A percentile compares a stretch with the other conserved stretches of the same genome.
These are phyloP conservation scores for Typhlomys cinereus DNA, from an alignment of 2,113 vertebrate species.

Conservation along the genomic window DNA sequence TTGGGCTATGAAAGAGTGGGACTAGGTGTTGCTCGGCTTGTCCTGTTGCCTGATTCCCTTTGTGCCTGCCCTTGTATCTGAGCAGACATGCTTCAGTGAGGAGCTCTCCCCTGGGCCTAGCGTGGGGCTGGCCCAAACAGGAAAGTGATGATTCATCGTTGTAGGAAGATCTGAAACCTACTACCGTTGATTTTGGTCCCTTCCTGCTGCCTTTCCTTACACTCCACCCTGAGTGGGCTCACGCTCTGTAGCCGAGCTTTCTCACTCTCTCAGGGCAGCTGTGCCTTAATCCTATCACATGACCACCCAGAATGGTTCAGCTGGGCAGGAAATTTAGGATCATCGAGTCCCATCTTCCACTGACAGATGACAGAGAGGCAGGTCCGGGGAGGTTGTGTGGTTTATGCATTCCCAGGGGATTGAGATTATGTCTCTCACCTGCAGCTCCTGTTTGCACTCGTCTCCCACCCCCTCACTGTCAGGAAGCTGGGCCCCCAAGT, in stretches of 20 bases:
- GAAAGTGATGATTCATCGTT: background rate
- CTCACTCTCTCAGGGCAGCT: background rate
- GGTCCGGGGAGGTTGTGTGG: background rate
- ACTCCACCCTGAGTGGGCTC: fast-evolving
- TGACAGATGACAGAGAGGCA: background rate
- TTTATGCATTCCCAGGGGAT: background rate
- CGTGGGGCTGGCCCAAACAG: background rate
- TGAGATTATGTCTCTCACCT: background rate
- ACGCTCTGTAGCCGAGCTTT: background rate
- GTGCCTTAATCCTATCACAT: background rate
- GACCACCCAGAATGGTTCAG: background rate
- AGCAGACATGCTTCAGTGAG: background rate
- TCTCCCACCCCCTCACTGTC: background rate
- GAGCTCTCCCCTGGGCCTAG: background rate
- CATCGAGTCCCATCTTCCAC: background rate
- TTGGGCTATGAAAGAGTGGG: background rate
- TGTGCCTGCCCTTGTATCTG: background rate
- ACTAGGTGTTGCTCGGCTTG: background rate
- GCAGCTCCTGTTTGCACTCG: background rate
- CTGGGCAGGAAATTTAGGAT: background rate
- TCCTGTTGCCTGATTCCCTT: background rate
- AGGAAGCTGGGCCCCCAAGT: background rate
- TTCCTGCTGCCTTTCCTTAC: background rate
- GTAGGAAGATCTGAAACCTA: background rate
- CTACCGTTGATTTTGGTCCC: background rate